Evolutionary conservation across 1,140 invertebrate genomes (phyloP).

Genomic region (Danaus melanippus): DNA sequence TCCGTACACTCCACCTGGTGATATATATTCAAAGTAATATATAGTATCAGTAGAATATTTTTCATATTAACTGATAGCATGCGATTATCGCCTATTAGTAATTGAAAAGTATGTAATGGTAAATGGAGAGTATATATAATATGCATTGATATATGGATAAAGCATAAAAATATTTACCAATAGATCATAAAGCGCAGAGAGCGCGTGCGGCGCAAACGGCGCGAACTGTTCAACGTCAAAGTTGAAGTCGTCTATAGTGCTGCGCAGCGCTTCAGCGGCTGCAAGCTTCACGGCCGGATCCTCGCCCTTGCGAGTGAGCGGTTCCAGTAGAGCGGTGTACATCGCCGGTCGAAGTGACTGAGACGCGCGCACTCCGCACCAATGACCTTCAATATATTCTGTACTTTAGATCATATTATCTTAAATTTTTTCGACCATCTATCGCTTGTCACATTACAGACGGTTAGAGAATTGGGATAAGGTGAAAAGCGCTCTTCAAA

Average conservation of each 20-base stretch:
- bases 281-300: constrained; percentile 90
- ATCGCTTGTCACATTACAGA: too few species aligned
- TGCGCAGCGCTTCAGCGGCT: constrained; percentile 83
- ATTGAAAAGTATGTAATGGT: too few species aligned
- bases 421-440: background rate
- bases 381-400: constrained; percentile 73
- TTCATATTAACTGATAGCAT: too few species aligned
- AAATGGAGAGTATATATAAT: too few species aligned
- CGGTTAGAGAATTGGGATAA: too few species aligned
- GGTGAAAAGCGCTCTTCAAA: too few species aligned
- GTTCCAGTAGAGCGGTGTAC: constrained; percentile 84
- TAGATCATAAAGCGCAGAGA: constrained; percentile 85
- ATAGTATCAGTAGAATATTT: too few species aligned
- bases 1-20: constrained; percentile 84
- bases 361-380: constrained; percentile 90
- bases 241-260: constrained; percentile 92
- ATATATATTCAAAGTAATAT: background rate
- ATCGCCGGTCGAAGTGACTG: constrained; percentile 83
- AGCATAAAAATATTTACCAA: constrained; percentile 58
- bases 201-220: constrained; percentile 84
- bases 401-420: background rate
- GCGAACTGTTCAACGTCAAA: constrained; percentile 90
- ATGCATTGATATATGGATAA: too few species aligned
- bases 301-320: constrained; percentile 75
- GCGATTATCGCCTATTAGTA: too few species aligned